Evolutionary conservation across 2,113 vertebrate species (phyloP).

Genomic region (Onychostruthus taczanowskii): DNA sequence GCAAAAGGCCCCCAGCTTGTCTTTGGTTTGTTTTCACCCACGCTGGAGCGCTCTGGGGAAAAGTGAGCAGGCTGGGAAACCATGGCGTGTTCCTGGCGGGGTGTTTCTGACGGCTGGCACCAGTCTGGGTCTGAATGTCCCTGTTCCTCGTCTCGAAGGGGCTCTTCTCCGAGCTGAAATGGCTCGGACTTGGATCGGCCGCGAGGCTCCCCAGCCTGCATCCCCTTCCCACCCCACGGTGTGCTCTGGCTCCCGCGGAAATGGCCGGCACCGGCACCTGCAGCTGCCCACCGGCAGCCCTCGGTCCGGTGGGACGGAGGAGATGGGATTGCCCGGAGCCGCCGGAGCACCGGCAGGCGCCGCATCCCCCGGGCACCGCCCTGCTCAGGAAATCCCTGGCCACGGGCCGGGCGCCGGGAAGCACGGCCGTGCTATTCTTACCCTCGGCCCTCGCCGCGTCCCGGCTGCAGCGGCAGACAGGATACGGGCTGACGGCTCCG

Average conservation of each 20-base stretch:
- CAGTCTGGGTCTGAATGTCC: not conserved
- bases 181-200: not conserved
- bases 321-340: not conserved
- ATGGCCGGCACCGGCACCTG: not conserved
- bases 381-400: slow-evolving; percentile 12
- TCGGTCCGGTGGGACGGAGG: rapidly evolving
- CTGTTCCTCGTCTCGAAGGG: not conserved
- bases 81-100: not conserved
- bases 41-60: not conserved
- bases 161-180: rapidly evolving
- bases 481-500: not conserved
- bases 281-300: not conserved
- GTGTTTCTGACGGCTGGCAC: not conserved
- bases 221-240: rapidly evolving
- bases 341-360: not conserved
- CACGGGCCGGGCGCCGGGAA: not conserved
- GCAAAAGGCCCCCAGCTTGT: not conserved
- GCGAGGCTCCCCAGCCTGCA: rapidly evolving
- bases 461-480: not conserved
- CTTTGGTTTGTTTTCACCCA: not conserved
- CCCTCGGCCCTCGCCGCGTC: not conserved
- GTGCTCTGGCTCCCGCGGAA: rapidly evolving
- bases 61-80: rapidly evolving
- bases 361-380: not conserved
- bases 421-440: not conserved